Evolutionary conservation across 1,140 invertebrate genomes (phyloP).

Genomic region (Heliconius nattereri): DNA sequence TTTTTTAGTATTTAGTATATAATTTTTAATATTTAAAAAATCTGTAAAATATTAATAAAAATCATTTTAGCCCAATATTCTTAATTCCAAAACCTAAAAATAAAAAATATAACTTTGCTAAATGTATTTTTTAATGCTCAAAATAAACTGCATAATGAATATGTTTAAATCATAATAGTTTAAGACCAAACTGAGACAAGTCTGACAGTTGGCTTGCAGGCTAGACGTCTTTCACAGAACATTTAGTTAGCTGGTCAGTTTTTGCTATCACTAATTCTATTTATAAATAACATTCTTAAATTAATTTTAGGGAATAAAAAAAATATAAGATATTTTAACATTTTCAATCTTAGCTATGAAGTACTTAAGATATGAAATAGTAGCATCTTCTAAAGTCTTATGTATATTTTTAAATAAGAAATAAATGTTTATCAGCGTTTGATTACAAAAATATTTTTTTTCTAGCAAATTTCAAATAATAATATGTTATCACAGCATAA

Average conservation of each 20-base stretch:
- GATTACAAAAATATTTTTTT: neutral
- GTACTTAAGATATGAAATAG: neutral
- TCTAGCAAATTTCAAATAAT: neutral
- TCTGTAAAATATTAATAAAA: no score
- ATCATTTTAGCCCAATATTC: no score
- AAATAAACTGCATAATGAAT: constrained; percentile 24
- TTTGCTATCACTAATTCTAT: neutral
- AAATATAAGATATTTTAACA: neutral
- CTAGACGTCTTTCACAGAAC: constrained; percentile 22
- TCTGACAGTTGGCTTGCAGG: constrained; percentile 23
- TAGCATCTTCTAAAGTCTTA: no score
- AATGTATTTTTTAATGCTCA: neutral
- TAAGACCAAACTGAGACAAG: constrained; percentile 21
- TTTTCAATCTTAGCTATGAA: neutral
- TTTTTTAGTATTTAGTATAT: neutral
- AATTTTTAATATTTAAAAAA: no score
- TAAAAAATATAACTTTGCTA: no score
- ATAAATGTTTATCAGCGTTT: neutral
- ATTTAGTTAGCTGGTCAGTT: constrained; percentile 19
- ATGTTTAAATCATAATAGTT: constrained; percentile 21
- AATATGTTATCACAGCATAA: neutral
- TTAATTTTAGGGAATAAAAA: neutral
- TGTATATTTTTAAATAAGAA: no score
- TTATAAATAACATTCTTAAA: neutral
- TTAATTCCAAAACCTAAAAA: no score